Conservation (phyloP, 1,140 invertebrate species). For the Orius laevigatus region DNA sequence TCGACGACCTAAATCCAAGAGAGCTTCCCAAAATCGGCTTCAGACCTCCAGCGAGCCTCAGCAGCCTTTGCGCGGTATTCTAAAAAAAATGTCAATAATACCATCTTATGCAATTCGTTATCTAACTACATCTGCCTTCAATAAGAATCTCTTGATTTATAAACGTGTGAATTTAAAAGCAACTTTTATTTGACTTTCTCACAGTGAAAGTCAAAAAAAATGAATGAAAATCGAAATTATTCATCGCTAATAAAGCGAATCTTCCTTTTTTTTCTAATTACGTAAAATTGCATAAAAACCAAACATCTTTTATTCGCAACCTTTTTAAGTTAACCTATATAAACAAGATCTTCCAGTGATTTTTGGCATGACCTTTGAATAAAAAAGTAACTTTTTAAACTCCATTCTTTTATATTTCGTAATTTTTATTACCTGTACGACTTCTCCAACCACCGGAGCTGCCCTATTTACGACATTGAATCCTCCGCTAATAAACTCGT, state of each 20-base stretch:
- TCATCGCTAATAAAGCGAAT: no score
- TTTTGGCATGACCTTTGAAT: background rate
- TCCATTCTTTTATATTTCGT: no score
- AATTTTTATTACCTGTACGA: conserved; percentile 20
- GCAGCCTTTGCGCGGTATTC: conserved; percentile 20
- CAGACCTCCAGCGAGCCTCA: conserved; percentile 17
- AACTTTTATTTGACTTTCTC: background rate
- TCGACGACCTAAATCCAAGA: conserved; percentile 10
- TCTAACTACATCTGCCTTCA: no score
- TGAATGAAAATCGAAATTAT: background rate
- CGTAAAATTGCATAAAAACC: no score
- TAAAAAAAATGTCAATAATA: conserved; percentile 15
- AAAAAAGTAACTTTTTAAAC: background rate
- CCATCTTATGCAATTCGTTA: no score
- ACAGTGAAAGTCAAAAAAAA: background rate
- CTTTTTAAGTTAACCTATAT: background rate
- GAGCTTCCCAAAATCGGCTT: conserved; percentile 18
- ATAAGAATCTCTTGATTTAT: no score
- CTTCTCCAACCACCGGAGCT: conserved; percentile 20
- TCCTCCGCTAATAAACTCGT: conserved; percentile 18
- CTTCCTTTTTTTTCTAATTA: no score
- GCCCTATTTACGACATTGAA: conserved; percentile 22
- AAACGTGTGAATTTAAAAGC: background rate
- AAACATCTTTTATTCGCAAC: no score
- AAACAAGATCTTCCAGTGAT: background rate